phyloP scores from a whole-genome alignment of 1,140 invertebrate genomes.

The Drosophila miranda region DNA sequence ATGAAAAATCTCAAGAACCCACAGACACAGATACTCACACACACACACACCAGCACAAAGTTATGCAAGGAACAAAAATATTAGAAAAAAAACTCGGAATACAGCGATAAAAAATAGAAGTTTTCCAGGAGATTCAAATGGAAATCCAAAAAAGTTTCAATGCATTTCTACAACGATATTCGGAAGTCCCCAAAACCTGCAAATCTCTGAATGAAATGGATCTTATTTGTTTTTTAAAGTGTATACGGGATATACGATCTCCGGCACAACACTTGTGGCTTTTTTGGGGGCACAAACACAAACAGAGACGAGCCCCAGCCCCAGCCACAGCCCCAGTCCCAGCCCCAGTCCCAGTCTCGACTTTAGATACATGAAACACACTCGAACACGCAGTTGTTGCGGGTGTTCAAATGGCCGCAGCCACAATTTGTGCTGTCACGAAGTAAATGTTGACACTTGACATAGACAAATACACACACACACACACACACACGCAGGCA shows the following conservation, averaged over 20 bases:
- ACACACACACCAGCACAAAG: background rate
- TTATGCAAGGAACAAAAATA: conserved; percentile 37
- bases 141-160: no score
- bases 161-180: no score
- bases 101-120: background rate
- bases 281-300: conserved; percentile 23
- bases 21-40: conserved; percentile 27
- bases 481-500: conserved; percentile 3
- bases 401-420: conserved; percentile 70
- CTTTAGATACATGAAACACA: no score
- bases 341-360: no score
- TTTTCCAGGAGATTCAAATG: no score
- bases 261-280: conserved; percentile 64
- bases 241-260: conserved; percentile 27
- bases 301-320: background rate
- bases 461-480: conserved; percentile 70
- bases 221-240: background rate
- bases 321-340: background rate
- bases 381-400: conserved; percentile 16
- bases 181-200: no score
- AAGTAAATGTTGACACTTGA: conserved; percentile 80
- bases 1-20: conserved; percentile 70
- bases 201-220: background rate
- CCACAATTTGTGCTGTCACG: conserved; percentile 78
- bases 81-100: conserved; percentile 32